Conservation (phyloP, 1,140 invertebrate genomes). For the Macrobrachium rosenbergii region DNA sequence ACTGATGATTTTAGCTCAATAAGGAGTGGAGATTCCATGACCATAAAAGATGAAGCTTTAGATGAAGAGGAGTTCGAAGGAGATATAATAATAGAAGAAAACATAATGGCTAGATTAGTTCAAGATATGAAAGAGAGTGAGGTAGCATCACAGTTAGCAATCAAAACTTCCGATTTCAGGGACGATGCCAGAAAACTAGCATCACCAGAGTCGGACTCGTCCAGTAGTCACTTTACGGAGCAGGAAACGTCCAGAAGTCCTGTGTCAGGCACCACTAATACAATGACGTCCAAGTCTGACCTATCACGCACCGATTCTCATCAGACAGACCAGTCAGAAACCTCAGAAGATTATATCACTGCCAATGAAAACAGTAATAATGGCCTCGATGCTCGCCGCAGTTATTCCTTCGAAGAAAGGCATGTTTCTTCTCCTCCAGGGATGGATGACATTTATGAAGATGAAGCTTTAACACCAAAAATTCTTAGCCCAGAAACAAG, state of each 20-base stretch:
- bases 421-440: constrained; percentile 65
- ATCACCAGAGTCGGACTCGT: constrained; percentile 70
- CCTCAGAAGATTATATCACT: constrained; percentile 90
- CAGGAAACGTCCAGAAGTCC: constrained; percentile 69
- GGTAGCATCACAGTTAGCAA: constrained; percentile 25
- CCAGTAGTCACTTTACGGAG: constrained; percentile 69
- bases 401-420: constrained; percentile 53
- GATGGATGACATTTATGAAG: constrained; percentile 60
- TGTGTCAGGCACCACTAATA: constrained; percentile 60
- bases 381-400: constrained; percentile 34
- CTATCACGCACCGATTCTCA: constrained; percentile 80
- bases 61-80: constrained; percentile 60
- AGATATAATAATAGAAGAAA: constrained; percentile 63
- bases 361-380: constrained; percentile 75
- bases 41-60: constrained; percentile 53
- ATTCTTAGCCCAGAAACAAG: constrained; percentile 47
- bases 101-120: constrained; percentile 61
- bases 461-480: constrained; percentile 59
- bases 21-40: constrained; percentile 60
- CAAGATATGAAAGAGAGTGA: constrained; percentile 61
- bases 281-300: constrained; percentile 67
- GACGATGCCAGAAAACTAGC: constrained; percentile 65
- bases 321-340: constrained; percentile 84
- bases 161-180: constrained; percentile 35
- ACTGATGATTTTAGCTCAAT: constrained; percentile 65